Conservation (phyloP, 2,797 vertebrate species). For the Saxicola maurus region DNA sequence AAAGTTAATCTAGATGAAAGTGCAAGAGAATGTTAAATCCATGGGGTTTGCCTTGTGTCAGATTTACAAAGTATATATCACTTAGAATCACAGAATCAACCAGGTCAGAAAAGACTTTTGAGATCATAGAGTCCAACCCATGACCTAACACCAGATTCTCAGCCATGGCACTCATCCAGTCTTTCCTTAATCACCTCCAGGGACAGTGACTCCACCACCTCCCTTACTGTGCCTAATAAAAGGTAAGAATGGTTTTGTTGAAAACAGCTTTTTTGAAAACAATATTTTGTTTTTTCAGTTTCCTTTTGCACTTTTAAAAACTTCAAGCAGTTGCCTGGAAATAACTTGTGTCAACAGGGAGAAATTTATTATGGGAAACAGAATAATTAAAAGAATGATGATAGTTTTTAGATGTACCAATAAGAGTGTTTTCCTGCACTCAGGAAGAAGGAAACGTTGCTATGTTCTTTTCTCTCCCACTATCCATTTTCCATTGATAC, state of each 20-base stretch:
- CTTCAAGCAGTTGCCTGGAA: background rate
- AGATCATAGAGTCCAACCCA: too few relatives aligned
- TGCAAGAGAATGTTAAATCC: background rate
- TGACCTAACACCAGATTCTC: too few relatives aligned
- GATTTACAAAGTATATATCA: background rate
- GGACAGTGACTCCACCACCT: fast-evolving
- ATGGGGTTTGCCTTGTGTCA: background rate
- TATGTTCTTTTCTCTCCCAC: background rate
- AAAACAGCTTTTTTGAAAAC: background rate
- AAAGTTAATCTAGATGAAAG: background rate
- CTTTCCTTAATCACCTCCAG: background rate
- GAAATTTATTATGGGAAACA: background rate
- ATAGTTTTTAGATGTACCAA: background rate
- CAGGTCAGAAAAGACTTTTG: background rate
- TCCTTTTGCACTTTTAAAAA: background rate
- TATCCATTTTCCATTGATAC: background rate
- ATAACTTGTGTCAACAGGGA: background rate
- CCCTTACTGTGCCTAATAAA: background rate
- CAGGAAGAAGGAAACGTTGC: background rate
- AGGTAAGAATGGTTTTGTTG: background rate
- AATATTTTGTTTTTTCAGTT: background rate
- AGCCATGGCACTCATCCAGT: background rate
- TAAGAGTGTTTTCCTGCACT: background rate
- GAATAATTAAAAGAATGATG: background rate
- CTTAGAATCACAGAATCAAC: background rate